A percentile compares a stretch with the other conserved stretches of the same genome.
phyloP scores from a whole-genome alignment of 2,888 invertebrate genomes.

The Pheosia gnoma region DNA sequence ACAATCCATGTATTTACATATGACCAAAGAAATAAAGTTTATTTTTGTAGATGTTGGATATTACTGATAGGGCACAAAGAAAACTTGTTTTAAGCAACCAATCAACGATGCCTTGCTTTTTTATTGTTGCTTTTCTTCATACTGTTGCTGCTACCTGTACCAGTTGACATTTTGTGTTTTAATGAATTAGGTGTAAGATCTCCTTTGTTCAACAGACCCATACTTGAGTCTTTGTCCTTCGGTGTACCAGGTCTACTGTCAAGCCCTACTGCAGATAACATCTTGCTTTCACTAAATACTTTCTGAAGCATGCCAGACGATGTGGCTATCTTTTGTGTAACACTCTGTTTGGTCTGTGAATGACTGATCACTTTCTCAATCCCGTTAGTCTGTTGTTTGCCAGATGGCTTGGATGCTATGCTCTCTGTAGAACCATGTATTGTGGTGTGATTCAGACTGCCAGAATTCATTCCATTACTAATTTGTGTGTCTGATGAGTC shows the following conservation, averaged over 20 bases:
- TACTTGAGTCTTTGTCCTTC: conserved; percentile 72
- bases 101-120: conserved; percentile 89
- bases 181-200: conserved; percentile 71
- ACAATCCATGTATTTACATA: conserved; percentile 41
- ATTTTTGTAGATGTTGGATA: conserved; percentile 25
- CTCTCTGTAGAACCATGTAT: conserved; percentile 80
- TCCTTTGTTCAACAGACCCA: conserved; percentile 63
- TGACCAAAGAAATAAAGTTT: conserved; percentile 44
- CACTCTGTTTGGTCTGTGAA: conserved; percentile 67
- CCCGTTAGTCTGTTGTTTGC: conserved; percentile 79
- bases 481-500: conserved; percentile 89
- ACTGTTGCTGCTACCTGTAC: conserved; percentile 73
- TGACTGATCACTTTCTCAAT: conserved; percentile 71
- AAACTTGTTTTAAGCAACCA: conserved; percentile 5
- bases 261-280: conserved; percentile 68
- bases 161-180: conserved; percentile 80
- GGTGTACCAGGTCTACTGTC: conserved; percentile 79
- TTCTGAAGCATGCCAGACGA: conserved; percentile 74
- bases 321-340: conserved; percentile 71
- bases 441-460: conserved; percentile 74
- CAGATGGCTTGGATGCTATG: conserved; percentile 77
- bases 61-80: conserved; percentile 23
- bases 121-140: conserved; percentile 91
- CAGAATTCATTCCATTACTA: conserved; percentile 73
- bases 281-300: conserved; percentile 72